Evolutionary conservation across 37 sponge, comb jelly and placozoan genomes (phyloP).

Genomic region (Chondrilla cf. caribensis): DNA sequence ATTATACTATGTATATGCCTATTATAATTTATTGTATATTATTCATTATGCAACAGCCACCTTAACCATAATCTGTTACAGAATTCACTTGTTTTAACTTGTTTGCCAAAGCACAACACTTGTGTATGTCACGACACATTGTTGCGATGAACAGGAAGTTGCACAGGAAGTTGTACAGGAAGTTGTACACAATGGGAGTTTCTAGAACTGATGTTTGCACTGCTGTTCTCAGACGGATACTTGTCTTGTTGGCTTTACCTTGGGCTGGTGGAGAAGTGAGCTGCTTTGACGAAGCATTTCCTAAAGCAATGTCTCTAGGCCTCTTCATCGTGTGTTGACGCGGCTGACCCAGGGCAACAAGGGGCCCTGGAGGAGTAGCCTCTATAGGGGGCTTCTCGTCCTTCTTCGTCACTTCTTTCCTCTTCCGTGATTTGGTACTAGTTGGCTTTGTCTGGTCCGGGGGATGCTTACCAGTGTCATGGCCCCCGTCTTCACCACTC

Average conservation of each 20-base stretch:
- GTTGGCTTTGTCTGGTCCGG: not conserved
- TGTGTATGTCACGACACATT: no score
- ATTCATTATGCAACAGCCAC: no score
- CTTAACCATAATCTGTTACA: no score
- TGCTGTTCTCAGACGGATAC: not conserved
- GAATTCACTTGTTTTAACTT: no score
- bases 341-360: slow-evolving; percentile 68
- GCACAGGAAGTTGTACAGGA: no score
- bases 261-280: not conserved
- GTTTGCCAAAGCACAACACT: no score
- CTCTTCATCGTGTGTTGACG: slow-evolving; percentile 44
- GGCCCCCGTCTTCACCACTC: not conserved
- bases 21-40: no score
- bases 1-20: not conserved
- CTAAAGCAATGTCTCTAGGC: slow-evolving; percentile 47
- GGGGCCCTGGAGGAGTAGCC: slow-evolving; percentile 60
- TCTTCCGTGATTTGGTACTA: slow-evolving; percentile 19
- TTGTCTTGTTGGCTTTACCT: slow-evolving; percentile 14
- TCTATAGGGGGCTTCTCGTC: slow-evolving; percentile 24
- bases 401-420: slow-evolving; percentile 22
- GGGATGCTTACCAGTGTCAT: not conserved
- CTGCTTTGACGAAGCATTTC: not conserved
- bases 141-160: no score
- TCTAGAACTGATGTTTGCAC: not conserved
- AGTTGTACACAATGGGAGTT: no score